These are phyloP conservation scores for Drosophila parabipectinata DNA, from an alignment of 1,140 invertebrate species.

Conservation along the genomic window DNA sequence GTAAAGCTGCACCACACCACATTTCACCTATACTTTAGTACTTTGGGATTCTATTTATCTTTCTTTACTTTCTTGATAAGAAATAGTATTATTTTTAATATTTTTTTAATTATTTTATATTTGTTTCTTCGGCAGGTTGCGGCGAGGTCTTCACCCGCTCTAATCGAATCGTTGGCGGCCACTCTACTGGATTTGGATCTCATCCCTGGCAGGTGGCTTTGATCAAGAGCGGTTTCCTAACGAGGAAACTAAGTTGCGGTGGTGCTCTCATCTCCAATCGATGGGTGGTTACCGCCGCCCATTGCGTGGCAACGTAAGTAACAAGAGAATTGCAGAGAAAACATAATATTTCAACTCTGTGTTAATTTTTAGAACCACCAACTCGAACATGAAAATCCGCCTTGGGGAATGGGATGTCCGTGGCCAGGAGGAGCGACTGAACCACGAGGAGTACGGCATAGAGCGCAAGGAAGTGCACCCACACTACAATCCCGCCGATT, in stretches of 20 bases:
- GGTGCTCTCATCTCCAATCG: slow-evolving; percentile 94
- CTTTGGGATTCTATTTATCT: slow-evolving; percentile 21
- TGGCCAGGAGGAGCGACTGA: slow-evolving; percentile 90
- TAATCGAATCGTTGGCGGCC: slow-evolving; percentile 96
- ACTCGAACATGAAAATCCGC: slow-evolving; percentile 93
- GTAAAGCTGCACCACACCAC: slow-evolving; percentile 37
- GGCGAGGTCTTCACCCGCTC: slow-evolving; percentile 93
- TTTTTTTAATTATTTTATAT: not conserved
- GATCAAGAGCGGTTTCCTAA: slow-evolving; percentile 95
- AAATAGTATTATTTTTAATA: not conserved
- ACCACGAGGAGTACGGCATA: slow-evolving; percentile 94
- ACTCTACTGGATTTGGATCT: slow-evolving; percentile 93
- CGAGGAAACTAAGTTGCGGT: slow-evolving; percentile 95
- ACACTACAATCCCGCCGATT: slow-evolving; percentile 93
- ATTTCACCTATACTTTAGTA: slow-evolving; percentile 21
- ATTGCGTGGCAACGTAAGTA: slow-evolving; percentile 94
- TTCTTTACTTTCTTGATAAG: slow-evolving; percentile 1
- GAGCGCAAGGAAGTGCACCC: slow-evolving; percentile 96
- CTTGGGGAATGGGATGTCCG: slow-evolving; percentile 96
- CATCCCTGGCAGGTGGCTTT: slow-evolving; percentile 98
- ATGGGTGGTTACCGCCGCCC: slow-evolving; percentile 95
- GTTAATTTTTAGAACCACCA: slow-evolving; percentile 86
- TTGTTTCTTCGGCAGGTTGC: slow-evolving; percentile 87
- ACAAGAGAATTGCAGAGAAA: too few relatives aligned
- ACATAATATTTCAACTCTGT: not conserved